A percentile compares a stretch with the other conserved stretches of the same genome.
phyloP scores from a whole-genome alignment of 2,888 invertebrate genomes.

The Electrophaes corylata region DNA sequence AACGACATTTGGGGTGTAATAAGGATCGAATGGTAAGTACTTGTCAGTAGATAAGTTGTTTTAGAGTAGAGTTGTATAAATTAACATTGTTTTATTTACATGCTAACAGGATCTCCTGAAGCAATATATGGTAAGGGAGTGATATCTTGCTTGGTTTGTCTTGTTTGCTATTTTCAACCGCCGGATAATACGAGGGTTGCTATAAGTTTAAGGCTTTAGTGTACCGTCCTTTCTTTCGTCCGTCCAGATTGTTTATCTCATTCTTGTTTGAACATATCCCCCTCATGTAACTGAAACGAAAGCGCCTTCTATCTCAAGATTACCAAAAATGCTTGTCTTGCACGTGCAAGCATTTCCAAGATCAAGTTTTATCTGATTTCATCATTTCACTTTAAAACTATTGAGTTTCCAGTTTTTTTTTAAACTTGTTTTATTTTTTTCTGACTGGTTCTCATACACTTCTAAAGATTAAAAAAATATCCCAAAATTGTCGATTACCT shows the following conservation, averaged over 20 bases:
- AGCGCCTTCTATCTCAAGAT: too few relatives aligned
- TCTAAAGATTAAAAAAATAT: too few relatives aligned
- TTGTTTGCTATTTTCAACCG: neutral
- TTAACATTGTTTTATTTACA: constrained; percentile 50
- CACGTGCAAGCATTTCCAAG: too few relatives aligned
- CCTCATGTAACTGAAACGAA: too few relatives aligned
- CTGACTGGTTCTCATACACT: too few relatives aligned
- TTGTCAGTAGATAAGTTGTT: constrained; percentile 2
- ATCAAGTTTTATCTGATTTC: too few relatives aligned
- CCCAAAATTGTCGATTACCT: too few relatives aligned
- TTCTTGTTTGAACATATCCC: neutral
- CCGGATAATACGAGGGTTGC: neutral
- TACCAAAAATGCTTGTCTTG: too few relatives aligned
- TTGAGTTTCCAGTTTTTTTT: too few relatives aligned
- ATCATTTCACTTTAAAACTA: too few relatives aligned
- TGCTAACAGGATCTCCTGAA: constrained; percentile 78
- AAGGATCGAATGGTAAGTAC: constrained; percentile 78
- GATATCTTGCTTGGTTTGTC: neutral
- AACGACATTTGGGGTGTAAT: constrained; percentile 40
- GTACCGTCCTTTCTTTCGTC: neutral
- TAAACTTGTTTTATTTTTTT: too few relatives aligned
- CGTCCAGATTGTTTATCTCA: neutral
- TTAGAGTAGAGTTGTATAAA: constrained; percentile 24
- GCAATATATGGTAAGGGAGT: constrained; percentile 66
- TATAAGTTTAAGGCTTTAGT: neutral